These are phyloP conservation scores for Brachypodius melanocephalos DNA, from an alignment of 2,113 vertebrate genomes.

Conservation along the genomic window DNA sequence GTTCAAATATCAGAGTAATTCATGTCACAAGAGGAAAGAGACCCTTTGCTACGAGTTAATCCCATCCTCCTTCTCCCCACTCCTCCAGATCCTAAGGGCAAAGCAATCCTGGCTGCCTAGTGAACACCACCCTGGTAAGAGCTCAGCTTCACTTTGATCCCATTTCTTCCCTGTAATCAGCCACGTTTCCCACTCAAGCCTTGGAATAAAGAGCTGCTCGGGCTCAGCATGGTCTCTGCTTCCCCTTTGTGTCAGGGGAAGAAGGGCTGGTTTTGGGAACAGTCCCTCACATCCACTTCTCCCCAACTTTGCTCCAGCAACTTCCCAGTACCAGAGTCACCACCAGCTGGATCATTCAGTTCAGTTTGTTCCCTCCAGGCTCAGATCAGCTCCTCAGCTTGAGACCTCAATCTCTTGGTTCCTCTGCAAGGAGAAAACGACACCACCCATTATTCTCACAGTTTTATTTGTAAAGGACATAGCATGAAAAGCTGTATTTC, in stretches of 20 bases:
- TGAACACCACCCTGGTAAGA: fast-evolving
- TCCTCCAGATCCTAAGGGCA: neutral
- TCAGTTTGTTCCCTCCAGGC: neutral
- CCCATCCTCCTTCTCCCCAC: neutral
- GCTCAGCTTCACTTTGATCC: neutral
- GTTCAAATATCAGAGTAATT: neutral
- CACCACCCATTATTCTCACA: constrained; percentile 64
- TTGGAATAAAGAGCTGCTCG: neutral
- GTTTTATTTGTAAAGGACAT: constrained; percentile 83
- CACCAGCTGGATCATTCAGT: neutral
- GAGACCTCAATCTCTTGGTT: fast-evolving
- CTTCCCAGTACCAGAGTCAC: neutral
- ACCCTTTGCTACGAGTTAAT: neutral
- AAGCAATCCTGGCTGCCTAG: neutral
- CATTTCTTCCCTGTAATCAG: neutral
- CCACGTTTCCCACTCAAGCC: neutral
- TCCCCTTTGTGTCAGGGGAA: neutral
- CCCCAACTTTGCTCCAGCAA: neutral
- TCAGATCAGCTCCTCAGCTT: neutral
- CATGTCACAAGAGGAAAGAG: neutral
- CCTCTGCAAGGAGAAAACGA: constrained; percentile 32
- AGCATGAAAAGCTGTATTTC: constrained; percentile 81
- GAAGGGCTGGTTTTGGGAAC: neutral
- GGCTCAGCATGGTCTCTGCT: neutral
- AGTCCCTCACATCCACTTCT: neutral